These are phyloP conservation scores for Channa striata DNA, from an alignment of 2,797 vertebrate species.

Conservation along the genomic window DNA sequence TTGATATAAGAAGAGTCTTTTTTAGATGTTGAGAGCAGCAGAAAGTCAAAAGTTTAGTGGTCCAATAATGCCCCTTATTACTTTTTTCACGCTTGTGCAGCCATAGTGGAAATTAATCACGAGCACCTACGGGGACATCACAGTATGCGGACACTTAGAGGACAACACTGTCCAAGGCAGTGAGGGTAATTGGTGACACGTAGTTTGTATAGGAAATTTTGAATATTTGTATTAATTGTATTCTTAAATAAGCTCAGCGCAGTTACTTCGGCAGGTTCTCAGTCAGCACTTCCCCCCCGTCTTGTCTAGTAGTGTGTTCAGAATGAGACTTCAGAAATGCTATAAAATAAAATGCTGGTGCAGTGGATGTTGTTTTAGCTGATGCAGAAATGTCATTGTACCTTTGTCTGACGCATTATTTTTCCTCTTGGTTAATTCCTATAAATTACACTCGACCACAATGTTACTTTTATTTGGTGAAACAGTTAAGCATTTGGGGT, in stretches of 20 bases:
- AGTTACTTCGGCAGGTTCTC: slow-evolving; percentile 28
- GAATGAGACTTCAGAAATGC: slow-evolving; percentile 39
- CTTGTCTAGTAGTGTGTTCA: slow-evolving; percentile 14
- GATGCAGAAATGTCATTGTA: slow-evolving; percentile 30
- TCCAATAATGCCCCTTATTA: slow-evolving; percentile 62
- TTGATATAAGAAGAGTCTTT: slow-evolving; percentile 58
- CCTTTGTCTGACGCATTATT: slow-evolving; percentile 42
- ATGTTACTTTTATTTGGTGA: slow-evolving; percentile 58
- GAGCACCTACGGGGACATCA: slow-evolving; percentile 1
- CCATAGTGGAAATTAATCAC: not conserved
- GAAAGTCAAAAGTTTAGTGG: slow-evolving; percentile 64
- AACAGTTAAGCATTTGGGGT: slow-evolving; percentile 60
- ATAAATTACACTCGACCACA: slow-evolving; percentile 35
- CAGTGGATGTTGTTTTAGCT: slow-evolving; percentile 15
- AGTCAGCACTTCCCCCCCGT: slow-evolving; percentile 33
- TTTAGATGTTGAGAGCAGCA: slow-evolving; percentile 65
- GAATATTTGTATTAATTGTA: slow-evolving; percentile 27
- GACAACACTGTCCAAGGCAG: slow-evolving; percentile 1
- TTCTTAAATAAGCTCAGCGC: slow-evolving; percentile 28
- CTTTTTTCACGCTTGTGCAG: slow-evolving; percentile 37
- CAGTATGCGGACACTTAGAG: not conserved
- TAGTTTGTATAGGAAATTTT: slow-evolving; percentile 18
- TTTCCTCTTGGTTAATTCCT: slow-evolving; percentile 46
- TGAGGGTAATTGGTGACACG: slow-evolving; percentile 15
- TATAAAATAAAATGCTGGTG: slow-evolving; percentile 20